Evolutionary conservation across 2,797 vertebrate genomes (phyloP).

Genomic region (Chiroxiphia lanceolata): DNA sequence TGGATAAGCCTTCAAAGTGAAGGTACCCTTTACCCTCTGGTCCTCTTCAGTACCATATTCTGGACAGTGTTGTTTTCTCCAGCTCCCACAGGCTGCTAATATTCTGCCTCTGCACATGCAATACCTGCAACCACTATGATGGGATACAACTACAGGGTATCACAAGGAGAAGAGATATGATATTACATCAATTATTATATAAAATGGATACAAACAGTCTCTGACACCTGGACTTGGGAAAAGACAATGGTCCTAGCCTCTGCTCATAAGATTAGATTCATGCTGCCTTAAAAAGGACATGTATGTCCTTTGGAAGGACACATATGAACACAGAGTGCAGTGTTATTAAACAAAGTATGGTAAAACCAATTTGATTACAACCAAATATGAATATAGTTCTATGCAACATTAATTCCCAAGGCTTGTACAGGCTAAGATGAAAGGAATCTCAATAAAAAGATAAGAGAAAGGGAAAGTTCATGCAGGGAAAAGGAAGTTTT

Average conservation of each 20-base stretch:
- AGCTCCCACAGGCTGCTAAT: neutral
- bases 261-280: neutral
- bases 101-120: neutral
- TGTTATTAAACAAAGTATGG: neutral
- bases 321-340: neutral
- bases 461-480: neutral
- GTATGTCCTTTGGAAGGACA: neutral
- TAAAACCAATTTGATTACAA: neutral
- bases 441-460: neutral
- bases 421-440: neutral
- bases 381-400: neutral
- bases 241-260: neutral
- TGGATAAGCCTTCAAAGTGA: neutral
- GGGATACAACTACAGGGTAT: neutral
- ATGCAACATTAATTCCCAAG: neutral
- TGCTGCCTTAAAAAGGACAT: neutral
- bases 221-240: neutral
- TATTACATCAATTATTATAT: neutral
- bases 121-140: neutral
- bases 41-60: neutral
- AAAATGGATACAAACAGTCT: neutral
- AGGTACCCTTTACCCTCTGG: neutral
- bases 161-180: neutral
- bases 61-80: neutral
- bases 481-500: neutral